These are phyloP conservation scores for Sitodiplosis mosellana DNA, from an alignment of 1,140 invertebrate species.

Conservation along the genomic window DNA sequence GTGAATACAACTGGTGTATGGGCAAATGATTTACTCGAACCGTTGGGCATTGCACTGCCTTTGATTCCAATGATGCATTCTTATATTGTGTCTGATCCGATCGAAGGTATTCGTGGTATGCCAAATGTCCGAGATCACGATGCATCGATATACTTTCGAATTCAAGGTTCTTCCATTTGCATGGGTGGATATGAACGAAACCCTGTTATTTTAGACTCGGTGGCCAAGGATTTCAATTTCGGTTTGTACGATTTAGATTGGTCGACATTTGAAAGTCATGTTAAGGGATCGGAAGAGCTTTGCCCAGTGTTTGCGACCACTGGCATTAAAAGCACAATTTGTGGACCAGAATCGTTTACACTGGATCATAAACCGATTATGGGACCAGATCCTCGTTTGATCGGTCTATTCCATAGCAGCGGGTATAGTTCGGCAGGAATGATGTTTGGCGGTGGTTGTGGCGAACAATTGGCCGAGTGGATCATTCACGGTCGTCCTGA, in stretches of 20 bases:
- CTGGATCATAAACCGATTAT: conserved; percentile 75
- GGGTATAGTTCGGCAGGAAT: conserved; percentile 81
- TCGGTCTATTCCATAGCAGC: conserved; percentile 60
- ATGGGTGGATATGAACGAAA: conserved; percentile 76
- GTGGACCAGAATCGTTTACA: conserved; percentile 73
- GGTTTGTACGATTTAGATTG: conserved; percentile 72
- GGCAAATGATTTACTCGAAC: conserved; percentile 51
- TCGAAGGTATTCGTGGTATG: conserved; percentile 46
- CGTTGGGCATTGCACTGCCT: conserved; percentile 52
- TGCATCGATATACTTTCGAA: conserved; percentile 57
- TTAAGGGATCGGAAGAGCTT: conserved; percentile 49
- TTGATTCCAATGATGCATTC: conserved; percentile 71
- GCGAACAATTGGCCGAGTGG: conserved; percentile 69
- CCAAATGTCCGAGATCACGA: conserved; percentile 81
- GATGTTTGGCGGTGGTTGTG: conserved; percentile 75
- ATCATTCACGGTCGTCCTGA: conserved; percentile 60
- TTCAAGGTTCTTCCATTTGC: conserved; percentile 61
- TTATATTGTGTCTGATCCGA: conserved; percentile 64
- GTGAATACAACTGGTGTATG: conserved; percentile 62
- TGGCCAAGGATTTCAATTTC: conserved; percentile 59
- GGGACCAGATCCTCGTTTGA: conserved; percentile 19
- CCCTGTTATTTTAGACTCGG: conserved; percentile 60
- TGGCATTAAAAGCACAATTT: conserved; percentile 70
- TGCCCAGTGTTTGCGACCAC: conserved; percentile 50
- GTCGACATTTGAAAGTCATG: conserved; percentile 58